A percentile compares a stretch with the other conserved stretches of the same genome.
These are phyloP conservation scores for Tigriopus californicus DNA, from an alignment of 2,888 invertebrate species.

Conservation along the genomic window DNA sequence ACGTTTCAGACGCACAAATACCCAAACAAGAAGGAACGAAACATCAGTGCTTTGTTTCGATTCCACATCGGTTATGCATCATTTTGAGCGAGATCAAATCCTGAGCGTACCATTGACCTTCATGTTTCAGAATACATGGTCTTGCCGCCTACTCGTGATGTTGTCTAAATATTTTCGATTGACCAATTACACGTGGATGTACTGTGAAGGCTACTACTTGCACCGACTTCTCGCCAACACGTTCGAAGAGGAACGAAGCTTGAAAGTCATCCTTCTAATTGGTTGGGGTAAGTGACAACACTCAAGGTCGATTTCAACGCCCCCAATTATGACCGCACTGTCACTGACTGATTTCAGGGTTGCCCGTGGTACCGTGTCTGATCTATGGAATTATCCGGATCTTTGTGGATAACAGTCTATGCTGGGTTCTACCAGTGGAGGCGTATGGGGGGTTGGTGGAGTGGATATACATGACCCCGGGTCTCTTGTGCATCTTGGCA, in stretches of 20 bases:
- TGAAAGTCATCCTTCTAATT: conserved; percentile 28
- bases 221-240: conserved; percentile 31
- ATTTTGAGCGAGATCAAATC: too few species aligned
- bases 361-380: conserved; percentile 26
- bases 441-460: conserved; percentile 22
- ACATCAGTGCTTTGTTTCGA: too few species aligned
- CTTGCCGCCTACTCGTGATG: conserved; percentile 24
- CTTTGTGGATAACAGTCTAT: conserved; percentile 23
- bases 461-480: conserved; percentile 28
- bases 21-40: too few species aligned
- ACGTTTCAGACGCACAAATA: too few species aligned
- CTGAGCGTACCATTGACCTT: conserved; percentile 14
- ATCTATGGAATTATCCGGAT: conserved; percentile 26
- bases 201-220: conserved; percentile 31
- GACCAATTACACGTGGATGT: conserved; percentile 34
- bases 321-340: too few species aligned
- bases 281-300: conserved; percentile 30
- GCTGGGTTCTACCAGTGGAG: conserved; percentile 25
- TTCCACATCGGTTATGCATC: too few species aligned
- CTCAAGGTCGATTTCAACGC: too few species aligned
- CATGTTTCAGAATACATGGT: conserved; percentile 23
- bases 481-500: conserved; percentile 23
- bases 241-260: conserved; percentile 28
- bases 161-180: conserved; percentile 25
- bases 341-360: conserved; percentile 21